A percentile compares a stretch with the other conserved stretches of the same genome.
Evolutionary conservation across 2,797 vertebrate species (phyloP).

Genomic region (Parambassis ranga): DNA sequence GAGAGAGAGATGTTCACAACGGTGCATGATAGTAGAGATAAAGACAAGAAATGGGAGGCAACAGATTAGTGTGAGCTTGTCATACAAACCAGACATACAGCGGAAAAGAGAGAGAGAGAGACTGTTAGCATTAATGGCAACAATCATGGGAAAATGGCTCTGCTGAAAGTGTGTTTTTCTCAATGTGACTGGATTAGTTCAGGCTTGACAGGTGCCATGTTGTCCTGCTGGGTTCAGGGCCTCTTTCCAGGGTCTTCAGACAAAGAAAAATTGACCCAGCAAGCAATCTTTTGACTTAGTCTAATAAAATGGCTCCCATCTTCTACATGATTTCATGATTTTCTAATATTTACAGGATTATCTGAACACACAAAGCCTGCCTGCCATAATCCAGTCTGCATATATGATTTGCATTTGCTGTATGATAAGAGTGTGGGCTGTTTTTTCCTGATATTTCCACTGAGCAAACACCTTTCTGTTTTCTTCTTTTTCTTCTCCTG

Average conservation of each 20-base stretch:
- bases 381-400: constrained; percentile 20
- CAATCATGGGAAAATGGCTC: constrained; percentile 1
- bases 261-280: constrained; percentile 24
- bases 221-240: constrained; percentile 13
- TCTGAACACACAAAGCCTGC: constrained; percentile 12
- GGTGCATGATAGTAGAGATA: constrained; percentile 12
- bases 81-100: background rate
- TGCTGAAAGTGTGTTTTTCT: background rate
- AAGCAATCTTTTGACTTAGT: constrained; percentile 19
- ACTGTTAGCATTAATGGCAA: background rate
- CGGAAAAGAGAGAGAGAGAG: background rate
- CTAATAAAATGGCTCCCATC: background rate
- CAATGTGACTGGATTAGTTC: background rate
- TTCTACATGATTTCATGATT: background rate
- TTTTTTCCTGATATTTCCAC: constrained; percentile 1
- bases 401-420: constrained; percentile 11
- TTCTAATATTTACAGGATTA: constrained; percentile 39
- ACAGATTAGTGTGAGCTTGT: background rate
- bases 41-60: constrained; percentile 11
- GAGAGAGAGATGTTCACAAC: background rate
- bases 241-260: constrained; percentile 16
- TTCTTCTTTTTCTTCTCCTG: background rate
- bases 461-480: background rate
- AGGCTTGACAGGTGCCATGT: constrained; percentile 16
- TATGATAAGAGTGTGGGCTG: constrained; percentile 1